phyloP scores from a whole-genome alignment of 2,797 vertebrate species.

The Simalia tracyae region DNA sequence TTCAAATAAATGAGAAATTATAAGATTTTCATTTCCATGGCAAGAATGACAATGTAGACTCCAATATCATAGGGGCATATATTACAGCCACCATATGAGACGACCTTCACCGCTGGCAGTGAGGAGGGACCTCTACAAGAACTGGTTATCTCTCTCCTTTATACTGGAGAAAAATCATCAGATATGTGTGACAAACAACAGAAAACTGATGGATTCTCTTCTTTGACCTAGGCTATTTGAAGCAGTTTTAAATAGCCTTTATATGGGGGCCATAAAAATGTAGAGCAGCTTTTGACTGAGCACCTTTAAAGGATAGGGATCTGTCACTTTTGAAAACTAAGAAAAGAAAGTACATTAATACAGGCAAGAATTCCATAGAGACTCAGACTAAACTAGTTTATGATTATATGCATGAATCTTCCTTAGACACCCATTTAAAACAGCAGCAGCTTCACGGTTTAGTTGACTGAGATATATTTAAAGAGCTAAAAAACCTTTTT shows the following conservation, averaged over 20 bases:
- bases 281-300: neutral
- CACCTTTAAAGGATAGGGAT: neutral
- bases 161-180: neutral
- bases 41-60: too few species aligned
- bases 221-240: neutral
- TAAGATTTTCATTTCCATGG: neutral
- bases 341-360: neutral
- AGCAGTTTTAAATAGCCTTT: neutral
- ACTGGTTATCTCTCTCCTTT: neutral
- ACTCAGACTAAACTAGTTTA: neutral
- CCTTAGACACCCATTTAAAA: neutral
- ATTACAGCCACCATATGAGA: neutral
- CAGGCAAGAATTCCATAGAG: neutral
- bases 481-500: neutral
- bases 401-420: neutral
- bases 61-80: too few species aligned
- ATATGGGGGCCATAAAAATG: neutral
- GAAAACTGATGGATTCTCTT: neutral
- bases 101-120: neutral
- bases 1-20: neutral
- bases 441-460: neutral
- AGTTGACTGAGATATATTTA: neutral
- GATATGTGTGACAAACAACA: neutral
- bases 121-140: too few species aligned
- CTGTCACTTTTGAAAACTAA: neutral